Evolutionary conservation across 2,888 invertebrate genomes (phyloP).

Genomic region (Andrena fulva): DNA sequence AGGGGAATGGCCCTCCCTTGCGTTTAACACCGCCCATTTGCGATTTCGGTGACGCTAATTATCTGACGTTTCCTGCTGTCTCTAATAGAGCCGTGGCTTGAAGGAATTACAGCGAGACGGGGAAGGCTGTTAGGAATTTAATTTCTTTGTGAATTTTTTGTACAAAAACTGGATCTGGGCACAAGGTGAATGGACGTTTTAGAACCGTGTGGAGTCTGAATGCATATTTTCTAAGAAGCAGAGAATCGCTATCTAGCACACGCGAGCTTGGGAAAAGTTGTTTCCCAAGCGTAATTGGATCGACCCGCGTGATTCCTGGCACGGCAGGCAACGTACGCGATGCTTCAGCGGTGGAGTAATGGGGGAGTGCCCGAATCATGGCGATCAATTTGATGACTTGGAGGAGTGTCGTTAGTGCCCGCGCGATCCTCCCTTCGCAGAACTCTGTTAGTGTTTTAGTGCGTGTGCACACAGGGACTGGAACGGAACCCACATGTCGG

Average conservation of each 20-base stretch:
- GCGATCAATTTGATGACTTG: slow-evolving; percentile 69
- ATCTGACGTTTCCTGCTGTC: not conserved
- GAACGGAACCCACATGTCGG: slow-evolving; percentile 72
- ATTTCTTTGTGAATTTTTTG: no score
- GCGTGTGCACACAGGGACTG: slow-evolving; percentile 30
- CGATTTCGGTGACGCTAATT: slow-evolving; percentile 16
- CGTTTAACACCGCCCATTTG: slow-evolving; percentile 29
- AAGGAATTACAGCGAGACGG: not conserved
- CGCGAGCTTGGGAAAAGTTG: not conserved
- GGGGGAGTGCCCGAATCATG: slow-evolving; percentile 60
- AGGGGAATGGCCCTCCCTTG: slow-evolving; percentile 14
- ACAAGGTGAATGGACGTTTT: no score
- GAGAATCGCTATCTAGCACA: not conserved
- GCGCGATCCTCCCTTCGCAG: slow-evolving; percentile 60
- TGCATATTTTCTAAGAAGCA: not conserved
- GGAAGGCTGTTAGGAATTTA: not conserved
- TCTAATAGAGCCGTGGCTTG: not conserved
- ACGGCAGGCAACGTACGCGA: slow-evolving; percentile 9
- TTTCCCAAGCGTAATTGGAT: slow-evolving; percentile 30
- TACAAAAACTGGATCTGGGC: no score
- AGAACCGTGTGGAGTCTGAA: not conserved
- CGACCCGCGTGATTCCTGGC: slow-evolving; percentile 15
- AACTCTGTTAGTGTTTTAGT: slow-evolving; percentile 55
- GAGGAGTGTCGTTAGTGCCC: slow-evolving; percentile 56
- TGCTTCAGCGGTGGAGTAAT: slow-evolving; percentile 40